Conservation (phyloP, 1,140 invertebrate species). For the Samia ricini region DNA sequence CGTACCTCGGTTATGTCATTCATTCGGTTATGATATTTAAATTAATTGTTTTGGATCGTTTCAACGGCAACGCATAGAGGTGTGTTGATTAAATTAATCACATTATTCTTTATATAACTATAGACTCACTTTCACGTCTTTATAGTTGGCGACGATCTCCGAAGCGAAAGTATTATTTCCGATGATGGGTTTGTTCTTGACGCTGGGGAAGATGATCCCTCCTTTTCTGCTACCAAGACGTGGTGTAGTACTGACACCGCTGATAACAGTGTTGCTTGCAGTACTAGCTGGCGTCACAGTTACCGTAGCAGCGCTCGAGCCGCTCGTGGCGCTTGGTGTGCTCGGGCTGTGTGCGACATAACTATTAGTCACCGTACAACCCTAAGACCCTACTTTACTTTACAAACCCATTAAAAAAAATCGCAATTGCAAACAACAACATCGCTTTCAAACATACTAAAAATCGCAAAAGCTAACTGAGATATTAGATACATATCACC, state of each 20-base stretch:
- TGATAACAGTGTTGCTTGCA: slow-evolving; percentile 32
- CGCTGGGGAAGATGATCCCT: slow-evolving; percentile 92
- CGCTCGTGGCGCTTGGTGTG: slow-evolving; percentile 46
- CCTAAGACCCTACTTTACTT: slow-evolving; percentile 11
- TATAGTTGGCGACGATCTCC: slow-evolving; percentile 84
- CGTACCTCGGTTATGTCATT: slow-evolving; percentile 26
- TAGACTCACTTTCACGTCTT: slow-evolving; percentile 88
- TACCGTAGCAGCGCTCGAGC: slow-evolving; percentile 9
- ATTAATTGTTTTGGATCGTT: slow-evolving; percentile 32
- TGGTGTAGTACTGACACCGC: slow-evolving; percentile 41
- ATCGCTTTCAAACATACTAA: slow-evolving; percentile 20
- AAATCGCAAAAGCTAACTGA: slow-evolving; percentile 35
- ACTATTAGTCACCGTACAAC: slow-evolving; percentile 51
- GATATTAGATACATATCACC: slow-evolving; percentile 55
- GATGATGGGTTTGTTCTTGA: slow-evolving; percentile 92
- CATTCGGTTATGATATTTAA: slow-evolving; percentile 23
- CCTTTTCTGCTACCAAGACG: slow-evolving; percentile 80
- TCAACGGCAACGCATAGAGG: slow-evolving; percentile 27
- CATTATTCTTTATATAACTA: slow-evolving; percentile 37
- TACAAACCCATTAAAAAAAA: slow-evolving; percentile 12
- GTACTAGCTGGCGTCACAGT: slow-evolving; percentile 24
- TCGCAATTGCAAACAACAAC: slow-evolving; percentile 23
- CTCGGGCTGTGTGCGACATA: slow-evolving; percentile 62
- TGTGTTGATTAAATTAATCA: slow-evolving; percentile 29
- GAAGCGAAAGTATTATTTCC: slow-evolving; percentile 89